Percentiles rank a stretch among this genome's conserved stretches.
Conservation (phyloP, 2,113 vertebrate genomes). For the Pangasianodon gigas region DNA sequence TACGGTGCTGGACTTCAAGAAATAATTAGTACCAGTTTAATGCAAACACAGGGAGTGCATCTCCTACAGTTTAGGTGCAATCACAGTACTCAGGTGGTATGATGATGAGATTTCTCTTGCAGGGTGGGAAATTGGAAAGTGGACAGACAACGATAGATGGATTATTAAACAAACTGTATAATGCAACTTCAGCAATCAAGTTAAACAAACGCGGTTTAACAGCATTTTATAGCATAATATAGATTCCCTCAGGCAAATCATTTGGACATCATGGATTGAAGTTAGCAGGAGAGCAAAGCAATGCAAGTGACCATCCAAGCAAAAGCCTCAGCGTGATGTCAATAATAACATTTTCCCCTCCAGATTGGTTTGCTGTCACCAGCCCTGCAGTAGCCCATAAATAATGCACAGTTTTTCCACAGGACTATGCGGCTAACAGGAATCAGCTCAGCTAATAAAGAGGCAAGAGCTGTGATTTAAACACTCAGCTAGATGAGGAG, state of each 20-base stretch:
- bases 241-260: conserved; percentile 13
- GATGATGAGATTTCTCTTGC: background rate
- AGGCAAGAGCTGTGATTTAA: conserved; percentile 27
- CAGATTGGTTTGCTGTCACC: background rate
- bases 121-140: background rate
- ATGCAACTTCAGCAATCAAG: background rate
- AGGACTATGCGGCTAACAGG: conserved; percentile 33
- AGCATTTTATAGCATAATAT: background rate
- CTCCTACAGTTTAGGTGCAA: background rate
- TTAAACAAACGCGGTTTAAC: background rate
- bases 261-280: conserved; percentile 24
- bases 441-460: conserved; percentile 24
- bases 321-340: conserved; percentile 43
- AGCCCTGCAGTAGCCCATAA: background rate
- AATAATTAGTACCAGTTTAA: conserved; percentile 16
- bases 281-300: conserved; percentile 47
- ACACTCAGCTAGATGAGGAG: conserved; percentile 6
- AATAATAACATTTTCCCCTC: conserved; percentile 42
- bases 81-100: background rate
- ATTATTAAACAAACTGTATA: background rate
- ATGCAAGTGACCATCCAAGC: conserved; percentile 47
- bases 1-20: background rate
- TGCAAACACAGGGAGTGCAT: background rate
- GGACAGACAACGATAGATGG: background rate
- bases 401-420: conserved; percentile 35